Base-by-base conservation (phyloP, 2,888 invertebrate species). In the Shargacucullia verbasci region DNA sequence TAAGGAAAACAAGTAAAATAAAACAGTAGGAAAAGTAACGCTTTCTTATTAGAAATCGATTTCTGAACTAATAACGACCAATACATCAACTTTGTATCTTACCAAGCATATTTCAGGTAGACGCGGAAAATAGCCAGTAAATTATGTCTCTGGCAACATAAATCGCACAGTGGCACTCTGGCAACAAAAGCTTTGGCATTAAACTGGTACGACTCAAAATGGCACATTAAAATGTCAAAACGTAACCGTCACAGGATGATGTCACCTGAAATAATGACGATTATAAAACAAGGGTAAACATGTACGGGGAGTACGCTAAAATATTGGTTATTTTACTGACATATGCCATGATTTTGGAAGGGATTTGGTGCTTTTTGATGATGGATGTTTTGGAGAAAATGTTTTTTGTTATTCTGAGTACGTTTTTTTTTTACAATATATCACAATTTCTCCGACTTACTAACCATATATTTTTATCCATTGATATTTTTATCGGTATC, bases 151-250 rank as follows among this genome's bases (percentile, higher is more conserved):
- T 76, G 72, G 73, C 73, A 80, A 73, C 83, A 85, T 86, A 85
- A 85, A 85, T 86, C 73, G 77, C 68, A 70, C 78, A 72, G 65
- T 69, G 80, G 73, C 73, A 59, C 69, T 49, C 60, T 43, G 59
- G 71, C 74, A 84, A 86, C 87, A 89, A 89, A 87, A 86, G 87
- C 81, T 69, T 56, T 84, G 85, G 76, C 84, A 88, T 88, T 88
- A 85, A 81, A 79, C 81, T 66, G 79, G 68, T 68, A 58, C 69
- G 64, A 74, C 68, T 74, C 82, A 79, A 82, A 89, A 89, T 87
- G 85, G 85, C 82, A 82, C 87, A 89, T 89, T 90, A 88, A 89
- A 89, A 90, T 86, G 89, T 89, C 90, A 89, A 85, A 86, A 85
- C 80, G 73, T 74, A 71, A 70, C 63, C 72, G 72, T 77, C 75